Conservation (phyloP, 1,140 invertebrate species). For the Brachionus calyciflorus region DNA sequence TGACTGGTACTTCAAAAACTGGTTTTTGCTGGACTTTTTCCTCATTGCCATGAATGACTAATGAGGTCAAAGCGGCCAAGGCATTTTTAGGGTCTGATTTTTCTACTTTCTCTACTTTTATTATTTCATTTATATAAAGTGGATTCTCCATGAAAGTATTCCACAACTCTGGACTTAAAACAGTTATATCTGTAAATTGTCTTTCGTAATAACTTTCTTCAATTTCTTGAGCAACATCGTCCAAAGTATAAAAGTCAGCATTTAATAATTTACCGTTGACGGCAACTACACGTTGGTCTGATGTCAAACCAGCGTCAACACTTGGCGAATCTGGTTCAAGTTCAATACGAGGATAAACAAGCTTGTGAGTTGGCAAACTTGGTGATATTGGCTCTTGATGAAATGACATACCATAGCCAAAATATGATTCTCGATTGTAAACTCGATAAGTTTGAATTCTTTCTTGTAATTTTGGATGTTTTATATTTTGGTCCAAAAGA, state of each 20-base stretch:
- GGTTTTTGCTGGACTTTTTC: too few relatives aligned
- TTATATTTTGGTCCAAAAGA: not conserved
- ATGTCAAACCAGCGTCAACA: conserved; percentile 10
- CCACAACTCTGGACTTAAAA: conserved; percentile 14
- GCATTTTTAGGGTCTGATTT: too few relatives aligned
- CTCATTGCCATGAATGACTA: too few relatives aligned
- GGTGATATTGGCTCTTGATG: conserved; percentile 30
- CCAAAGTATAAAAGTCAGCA: conserved; percentile 13
- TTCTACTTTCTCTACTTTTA: too few relatives aligned
- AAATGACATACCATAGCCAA: conserved; percentile 42
- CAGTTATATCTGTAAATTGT: conserved; percentile 24
- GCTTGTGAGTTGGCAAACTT: conserved; percentile 6
- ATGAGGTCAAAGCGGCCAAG: too few relatives aligned
- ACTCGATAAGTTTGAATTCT: conserved; percentile 4
- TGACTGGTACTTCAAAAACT: too few relatives aligned
- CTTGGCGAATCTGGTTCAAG: conserved; percentile 25
- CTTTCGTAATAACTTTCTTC: conserved; percentile 23
- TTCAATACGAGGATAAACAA: conserved; percentile 35
- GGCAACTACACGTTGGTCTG: conserved; percentile 29
- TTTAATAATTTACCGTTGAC: conserved; percentile 36
- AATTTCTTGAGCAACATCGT: conserved; percentile 35
- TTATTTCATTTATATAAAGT: not conserved
- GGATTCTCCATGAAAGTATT: not conserved
- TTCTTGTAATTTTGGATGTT: not conserved
- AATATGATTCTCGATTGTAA: not conserved